These are phyloP conservation scores for Macrophya annulata DNA, from an alignment of 2,888 invertebrate species.

Conservation along the genomic window DNA sequence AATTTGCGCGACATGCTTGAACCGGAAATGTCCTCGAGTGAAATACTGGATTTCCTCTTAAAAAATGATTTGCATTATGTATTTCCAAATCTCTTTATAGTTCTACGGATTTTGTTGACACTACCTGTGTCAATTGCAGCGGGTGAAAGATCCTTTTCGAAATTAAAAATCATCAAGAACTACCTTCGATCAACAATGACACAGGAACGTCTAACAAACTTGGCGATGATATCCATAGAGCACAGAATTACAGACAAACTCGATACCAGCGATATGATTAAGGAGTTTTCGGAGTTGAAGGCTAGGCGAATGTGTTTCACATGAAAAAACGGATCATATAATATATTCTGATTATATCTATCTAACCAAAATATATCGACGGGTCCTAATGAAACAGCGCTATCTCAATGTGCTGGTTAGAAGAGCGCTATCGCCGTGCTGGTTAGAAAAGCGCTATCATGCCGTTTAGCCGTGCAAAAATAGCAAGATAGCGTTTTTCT, in stretches of 20 bases:
- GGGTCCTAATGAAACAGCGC: no score
- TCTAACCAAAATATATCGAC: background rate
- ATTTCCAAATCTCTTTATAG: constrained; percentile 57
- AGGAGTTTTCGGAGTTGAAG: constrained; percentile 1
- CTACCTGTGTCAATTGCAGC: constrained; percentile 57
- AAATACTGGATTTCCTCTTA: constrained; percentile 53
- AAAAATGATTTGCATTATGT: constrained; percentile 49
- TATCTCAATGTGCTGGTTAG: no score
- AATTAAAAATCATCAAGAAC: constrained; percentile 60
- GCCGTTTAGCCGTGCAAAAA: no score
- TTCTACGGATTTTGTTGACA: constrained; percentile 56
- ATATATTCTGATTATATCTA: constrained; percentile 6
- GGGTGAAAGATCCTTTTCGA: constrained; percentile 60
- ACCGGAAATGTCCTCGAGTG: constrained; percentile 27
- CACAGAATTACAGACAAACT: background rate
- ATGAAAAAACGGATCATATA: background rate
- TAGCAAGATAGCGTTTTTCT: no score
- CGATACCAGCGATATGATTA: constrained; percentile 8
- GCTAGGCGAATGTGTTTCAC: constrained; percentile 21
- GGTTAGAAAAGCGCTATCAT: no score
- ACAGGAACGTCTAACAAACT: constrained; percentile 12
- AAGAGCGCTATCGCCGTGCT: no score
- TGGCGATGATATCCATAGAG: constrained; percentile 25
- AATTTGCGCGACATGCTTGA: constrained; percentile 24
- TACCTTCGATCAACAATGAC: constrained; percentile 35